A percentile compares a stretch with the other conserved stretches of the same genome.
Evolutionary conservation across 2,888 invertebrate species (phyloP).

Genomic region (Melanophora roralis): DNA sequence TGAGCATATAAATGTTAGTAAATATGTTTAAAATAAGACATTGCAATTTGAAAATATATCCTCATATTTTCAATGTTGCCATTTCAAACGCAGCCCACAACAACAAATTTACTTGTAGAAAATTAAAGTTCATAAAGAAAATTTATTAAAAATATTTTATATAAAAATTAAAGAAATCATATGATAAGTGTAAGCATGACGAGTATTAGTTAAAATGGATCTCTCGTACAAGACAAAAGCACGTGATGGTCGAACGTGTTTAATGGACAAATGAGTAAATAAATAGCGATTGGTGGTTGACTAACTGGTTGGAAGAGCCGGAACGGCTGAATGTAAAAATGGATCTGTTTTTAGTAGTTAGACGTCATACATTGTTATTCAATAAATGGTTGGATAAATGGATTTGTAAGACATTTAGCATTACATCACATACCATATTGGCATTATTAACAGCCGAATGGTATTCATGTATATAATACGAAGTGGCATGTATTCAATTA

Average conservation of each 20-base stretch:
- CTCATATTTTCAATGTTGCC: slow-evolving; percentile 13
- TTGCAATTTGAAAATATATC: neutral
- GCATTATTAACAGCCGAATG: slow-evolving; percentile 34
- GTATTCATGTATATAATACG: too few relatives aligned
- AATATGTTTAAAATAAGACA: too few relatives aligned
- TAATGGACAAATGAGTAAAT: slow-evolving; percentile 55
- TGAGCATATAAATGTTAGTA: too few relatives aligned
- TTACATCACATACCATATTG: slow-evolving; percentile 37
- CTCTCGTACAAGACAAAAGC: slow-evolving; percentile 74
- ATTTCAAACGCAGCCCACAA: neutral
- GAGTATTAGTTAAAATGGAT: slow-evolving; percentile 71
- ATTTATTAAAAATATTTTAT: neutral
- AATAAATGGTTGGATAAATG: slow-evolving; percentile 27
- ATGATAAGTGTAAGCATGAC: neutral
- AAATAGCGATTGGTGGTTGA: slow-evolving; percentile 11
- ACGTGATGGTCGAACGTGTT: slow-evolving; percentile 73
- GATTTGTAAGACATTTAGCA: slow-evolving; percentile 21
- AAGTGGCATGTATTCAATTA: neutral
- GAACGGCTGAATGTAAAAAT: slow-evolving; percentile 45
- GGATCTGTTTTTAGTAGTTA: slow-evolving; percentile 36
- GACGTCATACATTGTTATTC: slow-evolving; percentile 19
- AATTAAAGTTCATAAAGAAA: neutral
- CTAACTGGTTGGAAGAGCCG: slow-evolving; percentile 46
- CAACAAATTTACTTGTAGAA: neutral
- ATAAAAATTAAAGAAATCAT: slow-evolving; percentile 9